Base-by-base conservation (phyloP, 2,888 invertebrate species). In the Dione juno region DNA sequence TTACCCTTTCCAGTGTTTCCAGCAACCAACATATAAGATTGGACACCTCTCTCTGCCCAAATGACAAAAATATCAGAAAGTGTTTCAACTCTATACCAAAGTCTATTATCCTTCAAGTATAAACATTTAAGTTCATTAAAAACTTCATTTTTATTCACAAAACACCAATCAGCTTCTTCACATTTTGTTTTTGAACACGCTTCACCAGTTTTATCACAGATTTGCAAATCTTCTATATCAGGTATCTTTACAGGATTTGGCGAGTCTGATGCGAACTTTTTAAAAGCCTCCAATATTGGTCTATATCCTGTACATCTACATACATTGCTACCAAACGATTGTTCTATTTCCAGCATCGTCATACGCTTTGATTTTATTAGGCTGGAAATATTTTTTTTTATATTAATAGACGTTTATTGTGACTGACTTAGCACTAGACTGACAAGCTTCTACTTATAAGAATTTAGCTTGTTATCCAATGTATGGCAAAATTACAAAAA, bases 221-320 rank as follows among this genome's bases (percentile, higher is more conserved):
- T 78, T 48, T 75, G 73, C 5, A 84, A 67, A 68, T 81, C 82
- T 74, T 89, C 82, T 41, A 86, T 85, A 68, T 88, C 95, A 11
- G 78, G 67, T 74, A 95, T 84, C 69, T 88, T 86, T 0, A 92
- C 84, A 3, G 82, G 78, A n/a, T 80, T 76, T 0, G 94, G 90
- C 8, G 94, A 93, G 79, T 96, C 96, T 35, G 81, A 88, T 0
- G 96, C 95, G 73, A 96, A 95, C n/a, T 95, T 94, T 80, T 97
- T 97, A 85, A 97, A 96, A 0, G 96, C 95, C 77, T 97, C 96
- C 57, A 97, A 82, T 67, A 97, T 97, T 1, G 97, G 95, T 10
- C 97, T 92, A 78, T 96, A 97, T 0, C 97, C 97, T 0, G 97
- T 97, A 80, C 97, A 97, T 54, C 97, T 94, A 76, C 97, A 97